Evolutionary conservation across 2,113 vertebrate species (phyloP).

Genomic region (Pelusios castaneus): DNA sequence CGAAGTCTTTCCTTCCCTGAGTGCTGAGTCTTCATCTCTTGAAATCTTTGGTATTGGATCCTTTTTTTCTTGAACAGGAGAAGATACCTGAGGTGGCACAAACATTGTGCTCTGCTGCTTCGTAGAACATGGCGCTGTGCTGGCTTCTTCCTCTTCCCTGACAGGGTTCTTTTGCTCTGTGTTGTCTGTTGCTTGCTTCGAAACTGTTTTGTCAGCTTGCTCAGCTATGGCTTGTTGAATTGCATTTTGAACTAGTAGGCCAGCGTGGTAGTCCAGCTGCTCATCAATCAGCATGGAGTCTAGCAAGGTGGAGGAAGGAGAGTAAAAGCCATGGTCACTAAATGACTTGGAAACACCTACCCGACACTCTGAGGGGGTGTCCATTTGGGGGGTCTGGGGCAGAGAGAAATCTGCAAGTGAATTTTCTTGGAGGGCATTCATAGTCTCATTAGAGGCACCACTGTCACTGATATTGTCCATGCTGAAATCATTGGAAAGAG

Average conservation of each 20-base stretch:
- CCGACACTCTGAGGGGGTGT: conserved; percentile 83
- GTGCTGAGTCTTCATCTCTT: conserved; percentile 63
- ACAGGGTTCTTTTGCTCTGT: conserved; percentile 32
- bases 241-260: conserved; percentile 90
- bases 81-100: conserved; percentile 83
- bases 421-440: conserved; percentile 85
- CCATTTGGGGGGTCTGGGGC: conserved; percentile 86
- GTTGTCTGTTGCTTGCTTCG: conserved; percentile 7
- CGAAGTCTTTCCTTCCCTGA: conserved; percentile 71
- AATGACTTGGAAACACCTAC: conserved; percentile 76
- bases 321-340: conserved; percentile 77
- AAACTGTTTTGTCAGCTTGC: conserved; percentile 73
- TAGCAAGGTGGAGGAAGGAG: conserved; percentile 62
- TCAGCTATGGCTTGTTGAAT: conserved; percentile 92
- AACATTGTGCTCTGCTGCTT: conserved; percentile 66
- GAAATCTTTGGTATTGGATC: conserved; percentile 80
- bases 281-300: conserved; percentile 79
- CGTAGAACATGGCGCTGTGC: conserved; percentile 23
- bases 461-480: conserved; percentile 96
- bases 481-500: conserved; percentile 90
- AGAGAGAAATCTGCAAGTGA: conserved; percentile 82
- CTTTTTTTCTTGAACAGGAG: conserved; percentile 81
- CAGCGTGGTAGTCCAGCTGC: conserved; percentile 91
- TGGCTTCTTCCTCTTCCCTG: conserved; percentile 16
- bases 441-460: conserved; percentile 88